Conservation (phyloP, 2,113 vertebrate species). For the Lophura nycthemera region DNA sequence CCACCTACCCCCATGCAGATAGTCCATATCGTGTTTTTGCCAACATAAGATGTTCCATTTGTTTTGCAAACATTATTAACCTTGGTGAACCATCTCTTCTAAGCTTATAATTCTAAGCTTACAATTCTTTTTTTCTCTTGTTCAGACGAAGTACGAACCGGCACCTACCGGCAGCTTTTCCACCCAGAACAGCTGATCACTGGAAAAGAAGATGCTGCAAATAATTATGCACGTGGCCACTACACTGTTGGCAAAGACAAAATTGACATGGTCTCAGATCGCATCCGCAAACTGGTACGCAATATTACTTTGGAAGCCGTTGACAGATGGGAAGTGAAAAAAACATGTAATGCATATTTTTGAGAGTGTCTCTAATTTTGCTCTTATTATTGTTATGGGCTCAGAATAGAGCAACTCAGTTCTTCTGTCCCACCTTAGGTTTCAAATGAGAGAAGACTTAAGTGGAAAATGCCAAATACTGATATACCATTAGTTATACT, state of each 20-base stretch:
- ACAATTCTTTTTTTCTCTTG: constrained; percentile 26
- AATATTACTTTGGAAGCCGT: not conserved
- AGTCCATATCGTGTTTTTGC: not conserved
- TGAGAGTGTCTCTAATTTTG: not conserved
- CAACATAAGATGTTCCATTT: not conserved
- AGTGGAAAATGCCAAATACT: not conserved
- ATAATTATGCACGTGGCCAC: constrained; percentile 84
- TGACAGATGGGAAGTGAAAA: not conserved
- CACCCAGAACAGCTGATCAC: constrained; percentile 84
- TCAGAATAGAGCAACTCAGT: not conserved
- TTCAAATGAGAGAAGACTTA: not conserved
- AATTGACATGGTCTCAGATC: constrained; percentile 78
- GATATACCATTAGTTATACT: not conserved
- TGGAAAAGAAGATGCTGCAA: constrained; percentile 84
- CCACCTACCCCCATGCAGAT: too few relatives aligned
- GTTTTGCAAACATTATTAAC: not conserved
- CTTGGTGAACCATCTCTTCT: not conserved
- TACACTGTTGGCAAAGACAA: constrained; percentile 87
- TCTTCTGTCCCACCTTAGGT: not conserved
- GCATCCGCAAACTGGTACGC: constrained; percentile 78
- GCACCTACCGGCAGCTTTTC: constrained; percentile 80
- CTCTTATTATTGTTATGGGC: not conserved
- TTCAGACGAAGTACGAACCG: constrained; percentile 81
- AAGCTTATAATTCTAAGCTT: not conserved
- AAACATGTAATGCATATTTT: not conserved